Conservation (phyloP, 2,888 invertebrate genomes). For the Leistus spinibarbis region DNA sequence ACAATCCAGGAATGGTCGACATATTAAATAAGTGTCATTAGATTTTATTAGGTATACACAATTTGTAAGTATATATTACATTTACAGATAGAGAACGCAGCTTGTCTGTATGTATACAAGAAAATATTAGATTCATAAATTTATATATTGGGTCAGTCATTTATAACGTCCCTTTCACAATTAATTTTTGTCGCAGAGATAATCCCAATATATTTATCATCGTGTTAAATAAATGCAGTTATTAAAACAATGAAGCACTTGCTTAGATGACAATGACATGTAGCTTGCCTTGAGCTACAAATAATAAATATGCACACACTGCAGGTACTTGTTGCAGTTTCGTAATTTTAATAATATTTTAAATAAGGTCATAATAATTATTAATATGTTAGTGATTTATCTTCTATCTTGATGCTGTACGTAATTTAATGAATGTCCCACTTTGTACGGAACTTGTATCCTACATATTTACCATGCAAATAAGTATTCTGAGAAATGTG, state of each 20-base stretch:
- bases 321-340: not conserved
- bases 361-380: not conserved
- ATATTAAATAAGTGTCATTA: no score
- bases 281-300: not conserved
- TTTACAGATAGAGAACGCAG: no score
- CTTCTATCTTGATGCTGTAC: not conserved
- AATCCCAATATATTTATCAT: not conserved
- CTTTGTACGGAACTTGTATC: not conserved
- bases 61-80: no score
- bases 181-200: not conserved
- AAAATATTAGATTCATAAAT: not conserved
- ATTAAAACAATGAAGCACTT: not conserved
- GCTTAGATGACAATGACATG: not conserved
- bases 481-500: not conserved
- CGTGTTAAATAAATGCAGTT: not conserved
- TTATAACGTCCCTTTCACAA: no score
- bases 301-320: not conserved
- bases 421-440: not conserved
- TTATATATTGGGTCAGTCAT: not conserved
- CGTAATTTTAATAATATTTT: not conserved
- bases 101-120: no score
- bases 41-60: no score
- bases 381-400: not conserved
- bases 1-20: no score
- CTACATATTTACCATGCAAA: not conserved